Conservation (phyloP, 2,888 invertebrate genomes). For the Spisula subtruncata region DNA sequence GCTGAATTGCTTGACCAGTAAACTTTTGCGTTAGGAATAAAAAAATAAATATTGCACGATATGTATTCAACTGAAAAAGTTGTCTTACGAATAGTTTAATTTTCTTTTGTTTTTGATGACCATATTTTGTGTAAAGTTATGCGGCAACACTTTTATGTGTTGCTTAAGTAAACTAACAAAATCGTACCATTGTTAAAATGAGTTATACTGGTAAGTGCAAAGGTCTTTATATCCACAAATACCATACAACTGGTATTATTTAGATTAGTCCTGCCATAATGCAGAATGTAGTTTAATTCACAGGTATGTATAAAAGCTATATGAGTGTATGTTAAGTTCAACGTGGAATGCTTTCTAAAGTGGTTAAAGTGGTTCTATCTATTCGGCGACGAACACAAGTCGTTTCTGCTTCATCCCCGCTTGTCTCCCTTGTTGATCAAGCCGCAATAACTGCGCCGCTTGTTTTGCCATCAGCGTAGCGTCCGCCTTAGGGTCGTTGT, state of each 20-base stretch:
- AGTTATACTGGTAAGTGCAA: not conserved
- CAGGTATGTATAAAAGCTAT: not conserved
- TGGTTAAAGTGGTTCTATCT: not conserved
- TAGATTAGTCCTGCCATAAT: not conserved
- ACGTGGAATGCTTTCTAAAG: not conserved
- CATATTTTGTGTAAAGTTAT: not conserved
- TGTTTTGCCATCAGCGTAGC: constrained; percentile 73
- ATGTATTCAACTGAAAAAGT: not conserved
- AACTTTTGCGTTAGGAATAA: not conserved
- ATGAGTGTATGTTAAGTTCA: not conserved
- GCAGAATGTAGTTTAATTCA: not conserved
- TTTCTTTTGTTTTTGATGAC: no score
- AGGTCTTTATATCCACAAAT: not conserved
- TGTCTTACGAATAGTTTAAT: no score
- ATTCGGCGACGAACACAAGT: constrained; percentile 75
- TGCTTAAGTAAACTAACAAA: not conserved
- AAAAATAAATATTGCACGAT: constrained; percentile 6
- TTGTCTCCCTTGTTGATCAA: constrained; percentile 69
- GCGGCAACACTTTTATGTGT: not conserved
- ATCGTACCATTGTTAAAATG: not conserved
- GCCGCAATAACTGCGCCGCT: constrained; percentile 74
- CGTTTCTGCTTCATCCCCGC: constrained; percentile 71
- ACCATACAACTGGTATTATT: constrained; percentile 5
- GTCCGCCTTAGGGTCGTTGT: constrained; percentile 56
- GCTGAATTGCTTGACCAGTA: not conserved